A percentile compares a stretch with the other conserved stretches of the same genome.
phyloP scores from a whole-genome alignment of 2,888 invertebrate genomes.

The Platycheirus albimanus region DNA sequence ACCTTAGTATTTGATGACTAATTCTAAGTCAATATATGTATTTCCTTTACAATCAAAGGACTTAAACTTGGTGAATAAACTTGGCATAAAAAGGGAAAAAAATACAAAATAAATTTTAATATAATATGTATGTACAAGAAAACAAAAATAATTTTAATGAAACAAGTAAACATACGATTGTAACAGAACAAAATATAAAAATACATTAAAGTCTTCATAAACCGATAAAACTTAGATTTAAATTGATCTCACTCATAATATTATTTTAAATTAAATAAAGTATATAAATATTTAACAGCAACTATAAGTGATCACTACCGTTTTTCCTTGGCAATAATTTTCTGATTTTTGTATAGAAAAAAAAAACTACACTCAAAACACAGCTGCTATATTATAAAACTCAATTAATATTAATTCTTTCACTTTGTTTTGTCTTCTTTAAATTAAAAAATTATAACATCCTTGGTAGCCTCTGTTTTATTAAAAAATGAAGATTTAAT shows the following conservation, averaged over 20 bases:
- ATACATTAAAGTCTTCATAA: neutral
- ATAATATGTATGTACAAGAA: slow-evolving; percentile 12
- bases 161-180: neutral
- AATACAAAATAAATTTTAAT: no score
- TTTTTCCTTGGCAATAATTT: slow-evolving; percentile 21
- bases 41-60: no score
- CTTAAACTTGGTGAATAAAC: no score
- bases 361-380: neutral
- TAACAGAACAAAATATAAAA: neutral
- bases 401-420: no score
- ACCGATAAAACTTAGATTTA: slow-evolving; percentile 53
- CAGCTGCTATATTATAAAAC: neutral
- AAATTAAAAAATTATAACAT: neutral
- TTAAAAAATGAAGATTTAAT: slow-evolving; percentile 37
- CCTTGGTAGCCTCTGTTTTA: slow-evolving; percentile 11
- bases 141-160: neutral
- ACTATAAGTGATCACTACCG: neutral
- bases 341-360: neutral
- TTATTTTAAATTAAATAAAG: slow-evolving; percentile 40
- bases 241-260: slow-evolving; percentile 70
- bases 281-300: neutral
- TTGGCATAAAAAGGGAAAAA: no score
- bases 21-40: no score
- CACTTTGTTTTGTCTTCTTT: slow-evolving; percentile 1
- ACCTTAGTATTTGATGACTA: no score